Evolutionary conservation across 30 jellyfish, hydroid and myxozoan genomes (phyloP).

Genomic region (Hydractinia symbiolongicarpus): DNA sequence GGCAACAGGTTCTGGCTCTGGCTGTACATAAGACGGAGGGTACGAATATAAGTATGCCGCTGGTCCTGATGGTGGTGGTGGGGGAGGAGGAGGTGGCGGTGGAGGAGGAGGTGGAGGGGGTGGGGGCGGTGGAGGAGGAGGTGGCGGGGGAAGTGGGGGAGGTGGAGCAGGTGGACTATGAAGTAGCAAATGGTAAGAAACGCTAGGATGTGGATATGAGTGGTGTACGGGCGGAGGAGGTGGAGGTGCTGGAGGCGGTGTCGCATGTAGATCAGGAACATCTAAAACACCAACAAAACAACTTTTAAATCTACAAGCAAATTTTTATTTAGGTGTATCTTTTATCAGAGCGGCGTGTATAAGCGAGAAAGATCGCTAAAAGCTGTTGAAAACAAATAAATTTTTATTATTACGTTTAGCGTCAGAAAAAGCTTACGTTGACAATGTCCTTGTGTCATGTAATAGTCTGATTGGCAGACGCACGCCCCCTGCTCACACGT

Average conservation of each 20-base stretch:
- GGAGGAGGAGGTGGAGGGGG: slow-evolving; percentile 52
- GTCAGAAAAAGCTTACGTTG: slow-evolving; percentile 35
- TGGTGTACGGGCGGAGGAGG: slow-evolving; percentile 45
- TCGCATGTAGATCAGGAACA: slow-evolving; percentile 15
- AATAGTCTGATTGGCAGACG: slow-evolving; percentile 53
- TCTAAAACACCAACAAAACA: not conserved
- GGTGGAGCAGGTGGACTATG: slow-evolving; percentile 65
- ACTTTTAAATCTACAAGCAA: too few species aligned
- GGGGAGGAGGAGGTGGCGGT: slow-evolving; percentile 39
- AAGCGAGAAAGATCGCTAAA: not conserved
- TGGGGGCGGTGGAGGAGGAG: slow-evolving; percentile 51
- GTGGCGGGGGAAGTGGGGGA: slow-evolving; percentile 64
- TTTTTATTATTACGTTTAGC: not conserved
- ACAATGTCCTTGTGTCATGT: slow-evolving; percentile 60
- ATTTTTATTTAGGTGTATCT: too few species aligned
- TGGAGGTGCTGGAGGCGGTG: slow-evolving; percentile 24
- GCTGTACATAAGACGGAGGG: not conserved
- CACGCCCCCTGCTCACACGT: slow-evolving; percentile 58
- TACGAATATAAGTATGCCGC: not conserved
- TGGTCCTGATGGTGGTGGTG: slow-evolving; percentile 18
- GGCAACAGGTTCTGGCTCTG: not conserved
- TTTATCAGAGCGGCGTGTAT: not conserved
- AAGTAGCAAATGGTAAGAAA: slow-evolving; percentile 26
- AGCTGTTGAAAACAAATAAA: not conserved
- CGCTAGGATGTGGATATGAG: slow-evolving; percentile 29